These are phyloP conservation scores for Habroteleia sp. DNA, from an alignment of 2,888 invertebrate species.

Conservation along the genomic window DNA sequence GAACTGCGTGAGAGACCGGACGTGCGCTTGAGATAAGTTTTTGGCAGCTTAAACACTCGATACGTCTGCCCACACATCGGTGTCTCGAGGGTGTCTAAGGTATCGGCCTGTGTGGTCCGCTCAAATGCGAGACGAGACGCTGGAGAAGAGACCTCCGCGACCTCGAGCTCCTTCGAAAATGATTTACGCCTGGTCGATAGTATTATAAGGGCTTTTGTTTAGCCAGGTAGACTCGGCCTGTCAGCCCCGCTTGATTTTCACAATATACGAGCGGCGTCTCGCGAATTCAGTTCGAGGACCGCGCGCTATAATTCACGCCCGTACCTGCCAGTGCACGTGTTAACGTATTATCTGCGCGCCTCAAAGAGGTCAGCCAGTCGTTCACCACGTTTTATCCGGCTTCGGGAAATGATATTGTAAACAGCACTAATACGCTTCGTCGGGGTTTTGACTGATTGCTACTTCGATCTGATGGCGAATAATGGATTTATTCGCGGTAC, in stretches of 20 bases:
- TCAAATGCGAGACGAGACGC: conserved; percentile 60
- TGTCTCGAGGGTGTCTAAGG: conserved; percentile 66
- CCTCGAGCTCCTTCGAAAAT: conserved; percentile 65
- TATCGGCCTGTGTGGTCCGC: conserved; percentile 71
- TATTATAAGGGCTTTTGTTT: conserved; percentile 73
- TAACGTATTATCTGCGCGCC: conserved; percentile 46
- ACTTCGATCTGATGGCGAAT: conserved; percentile 18
- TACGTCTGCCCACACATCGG: conserved; percentile 61
- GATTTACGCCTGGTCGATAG: conserved; percentile 73
- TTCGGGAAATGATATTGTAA: conserved; percentile 42
- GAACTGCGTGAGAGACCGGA: conserved; percentile 47
- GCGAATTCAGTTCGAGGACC: conserved; percentile 66
- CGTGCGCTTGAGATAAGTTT: conserved; percentile 69
- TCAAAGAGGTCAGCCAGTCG: conserved; percentile 56
- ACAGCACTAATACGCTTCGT: conserved; percentile 20
- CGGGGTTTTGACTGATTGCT: conserved; percentile 27
- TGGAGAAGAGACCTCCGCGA: conserved; percentile 32
- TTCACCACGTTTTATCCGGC: conserved; percentile 38
- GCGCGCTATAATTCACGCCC: conserved; percentile 68
- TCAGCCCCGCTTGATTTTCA: conserved; percentile 71
- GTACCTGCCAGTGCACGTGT: conserved; percentile 49
- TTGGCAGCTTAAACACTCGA: conserved; percentile 68
- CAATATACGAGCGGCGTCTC: conserved; percentile 67
- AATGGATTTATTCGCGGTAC: conserved; percentile 31
- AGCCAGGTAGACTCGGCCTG: conserved; percentile 66